These are phyloP conservation scores for Erythrolamprus reginae DNA, from an alignment of 2,113 vertebrate genomes.

Conservation along the genomic window DNA sequence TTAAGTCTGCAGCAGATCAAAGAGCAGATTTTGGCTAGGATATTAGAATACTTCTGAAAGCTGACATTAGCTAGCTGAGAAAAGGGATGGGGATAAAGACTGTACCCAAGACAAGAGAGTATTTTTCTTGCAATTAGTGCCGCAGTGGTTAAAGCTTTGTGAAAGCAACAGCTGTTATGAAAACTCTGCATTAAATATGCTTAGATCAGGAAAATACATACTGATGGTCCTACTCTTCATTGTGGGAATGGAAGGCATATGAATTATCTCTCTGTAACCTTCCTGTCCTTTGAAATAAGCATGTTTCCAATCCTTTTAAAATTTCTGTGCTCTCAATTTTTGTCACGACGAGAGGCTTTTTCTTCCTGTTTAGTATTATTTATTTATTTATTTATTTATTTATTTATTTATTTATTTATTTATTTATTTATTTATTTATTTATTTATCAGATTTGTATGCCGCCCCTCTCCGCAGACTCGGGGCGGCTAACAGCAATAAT, in stretches of 20 bases:
- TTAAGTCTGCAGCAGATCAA: conserved; percentile 66
- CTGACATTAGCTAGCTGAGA: conserved; percentile 71
- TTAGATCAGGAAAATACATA: conserved; percentile 62
- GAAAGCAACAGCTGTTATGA: conserved; percentile 93
- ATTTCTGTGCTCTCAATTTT: conserved; percentile 24
- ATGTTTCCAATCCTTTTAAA: neutral
- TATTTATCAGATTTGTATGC: no score
- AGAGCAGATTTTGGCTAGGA: conserved; percentile 59
- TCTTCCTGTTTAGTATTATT: neutral
- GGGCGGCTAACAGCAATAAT: no score
- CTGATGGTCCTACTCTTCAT: conserved; percentile 41
- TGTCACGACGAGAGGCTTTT: neutral
- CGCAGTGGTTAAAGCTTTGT: conserved; percentile 82
- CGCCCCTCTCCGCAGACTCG: no score
- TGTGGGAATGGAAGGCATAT: conserved; percentile 47
- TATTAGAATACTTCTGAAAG: conserved; percentile 73
- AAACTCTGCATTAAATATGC: conserved; percentile 75
- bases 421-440: no score
- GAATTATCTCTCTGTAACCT: conserved; percentile 35
- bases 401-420: no score
- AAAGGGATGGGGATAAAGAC: conserved; percentile 62
- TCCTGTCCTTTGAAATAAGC: conserved; percentile 14
- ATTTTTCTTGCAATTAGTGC: conserved; percentile 73
- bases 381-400: no score
- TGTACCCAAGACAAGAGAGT: conserved; percentile 70